phyloP scores from a whole-genome alignment of 2,113 vertebrate species.

The Electrona antarctica region DNA sequence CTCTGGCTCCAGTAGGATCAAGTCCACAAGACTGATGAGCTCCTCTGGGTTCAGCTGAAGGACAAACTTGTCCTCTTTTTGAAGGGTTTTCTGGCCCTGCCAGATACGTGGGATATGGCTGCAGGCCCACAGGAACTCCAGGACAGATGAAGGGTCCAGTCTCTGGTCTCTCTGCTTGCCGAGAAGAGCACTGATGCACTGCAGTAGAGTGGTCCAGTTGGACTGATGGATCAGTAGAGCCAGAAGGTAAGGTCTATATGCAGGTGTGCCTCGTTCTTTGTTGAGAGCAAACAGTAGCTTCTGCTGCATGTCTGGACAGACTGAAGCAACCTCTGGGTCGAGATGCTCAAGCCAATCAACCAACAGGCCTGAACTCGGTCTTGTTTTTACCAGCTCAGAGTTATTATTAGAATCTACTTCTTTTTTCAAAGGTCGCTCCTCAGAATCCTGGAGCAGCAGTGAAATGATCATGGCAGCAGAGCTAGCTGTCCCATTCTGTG shows the following conservation, averaged over 20 bases:
- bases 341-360: constrained; percentile 95
- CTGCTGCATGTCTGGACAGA: constrained; percentile 92
- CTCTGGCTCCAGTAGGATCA: constrained; percentile 91
- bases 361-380: constrained; percentile 88
- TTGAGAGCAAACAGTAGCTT: constrained; percentile 90
- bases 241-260: constrained; percentile 94
- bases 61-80: constrained; percentile 91
- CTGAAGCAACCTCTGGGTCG: constrained; percentile 93
- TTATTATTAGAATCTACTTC: constrained; percentile 82
- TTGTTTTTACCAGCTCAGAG: constrained; percentile 79
- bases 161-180: constrained; percentile 88
- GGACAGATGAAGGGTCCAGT: constrained; percentile 89
- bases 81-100: constrained; percentile 95
- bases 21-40: constrained; percentile 91
- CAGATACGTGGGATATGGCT: constrained; percentile 96
- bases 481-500: constrained; percentile 77
- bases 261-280: constrained; percentile 85
- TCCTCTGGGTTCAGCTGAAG: constrained; percentile 85
- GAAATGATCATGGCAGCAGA: constrained; percentile 90
- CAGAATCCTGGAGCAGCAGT: constrained; percentile 90
- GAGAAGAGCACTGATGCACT: constrained; percentile 88
- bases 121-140: constrained; percentile 98
- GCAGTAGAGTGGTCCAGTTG: constrained; percentile 93
- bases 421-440: constrained; percentile 82
- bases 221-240: constrained; percentile 97